Base-by-base conservation (phyloP, 2,888 invertebrate genomes). In the Plebejus anna region DNA sequence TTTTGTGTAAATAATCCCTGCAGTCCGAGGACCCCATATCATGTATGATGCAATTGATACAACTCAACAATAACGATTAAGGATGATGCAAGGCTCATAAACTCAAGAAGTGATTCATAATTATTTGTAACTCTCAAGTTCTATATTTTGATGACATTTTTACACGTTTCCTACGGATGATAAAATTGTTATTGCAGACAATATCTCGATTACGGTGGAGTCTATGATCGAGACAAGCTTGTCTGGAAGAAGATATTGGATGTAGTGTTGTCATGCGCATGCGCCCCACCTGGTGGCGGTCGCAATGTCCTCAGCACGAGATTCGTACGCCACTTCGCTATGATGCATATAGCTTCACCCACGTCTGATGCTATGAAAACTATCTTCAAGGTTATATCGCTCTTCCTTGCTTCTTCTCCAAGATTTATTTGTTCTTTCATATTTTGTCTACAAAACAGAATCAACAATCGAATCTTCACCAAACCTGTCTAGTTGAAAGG, bases 201-300 rank as follows among this genome's bases (percentile, higher is more conserved):
- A 90, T 95, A 96, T 81, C 89, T 96, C 77, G 97, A 97, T 86
- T 97, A 96, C 83, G 95, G 96, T 47, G 98, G 98, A 0, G 91
- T 98, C 76, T 98, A 97, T 86, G 98, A 98, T 85, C 95, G 98
- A 76, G 97, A 97, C 78, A 98, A 97, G 85, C 88, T 98, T 72
- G 97, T 96, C 86, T 98, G 98, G 98, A 98, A 97, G 86, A 95
- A 96, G 9, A 96, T 98, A n/a, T 90, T 96, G 79, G 97, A 98
- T 87, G 96, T 98, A 61, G 96, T 97, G 0, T 88, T 98, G 76
- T 95, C 96, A 0, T 96, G 96, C 70, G 98, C 98, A 77, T 98
- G 98, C 87, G 97, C 97, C 0, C 98, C 98, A 0, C 98, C 98
- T 0, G 98, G 98, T 0, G 98, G 98, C 11, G 98, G 98, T 0